Percentiles rank a stretch among this genome's conserved stretches.
phyloP scores from a whole-genome alignment of 1,140 invertebrate species.

The Macrobrachium rosenbergii region DNA sequence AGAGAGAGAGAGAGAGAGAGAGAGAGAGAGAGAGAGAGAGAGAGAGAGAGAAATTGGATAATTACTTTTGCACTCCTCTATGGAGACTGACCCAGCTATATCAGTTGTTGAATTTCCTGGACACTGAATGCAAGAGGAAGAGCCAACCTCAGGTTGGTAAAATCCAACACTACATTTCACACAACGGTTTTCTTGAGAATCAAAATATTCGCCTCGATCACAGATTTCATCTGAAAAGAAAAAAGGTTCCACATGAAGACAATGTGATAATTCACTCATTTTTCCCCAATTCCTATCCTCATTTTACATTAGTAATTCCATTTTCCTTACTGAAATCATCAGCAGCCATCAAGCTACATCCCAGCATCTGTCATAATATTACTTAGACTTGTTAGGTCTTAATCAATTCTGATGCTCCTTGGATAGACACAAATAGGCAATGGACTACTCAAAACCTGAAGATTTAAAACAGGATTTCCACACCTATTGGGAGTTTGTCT shows the following conservation, averaged over 20 bases:
- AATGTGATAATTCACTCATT: too few species aligned
- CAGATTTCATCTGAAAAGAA: conserved; percentile 10
- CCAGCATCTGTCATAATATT: too few species aligned
- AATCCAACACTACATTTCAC: conserved; percentile 21
- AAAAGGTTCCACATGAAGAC: neutral
- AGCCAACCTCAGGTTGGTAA: conserved; percentile 19
- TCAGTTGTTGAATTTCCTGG: conserved; percentile 35
- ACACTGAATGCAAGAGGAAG: conserved; percentile 36
- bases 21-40: conserved; percentile 1
- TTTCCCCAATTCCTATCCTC: too few species aligned
- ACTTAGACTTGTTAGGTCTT: too few species aligned
- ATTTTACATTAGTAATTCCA: too few species aligned
- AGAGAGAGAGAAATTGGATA: neutral
- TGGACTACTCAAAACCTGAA: too few species aligned
- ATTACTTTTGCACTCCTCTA: conserved; percentile 43
- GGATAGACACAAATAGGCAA: too few species aligned
- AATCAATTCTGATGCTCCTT: too few species aligned
- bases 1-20: neutral
- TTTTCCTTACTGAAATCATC: too few species aligned
- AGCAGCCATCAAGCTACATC: too few species aligned
- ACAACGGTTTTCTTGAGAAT: neutral
- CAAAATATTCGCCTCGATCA: conserved; percentile 24
- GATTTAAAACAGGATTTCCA: too few species aligned
- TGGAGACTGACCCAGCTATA: conserved; percentile 12
- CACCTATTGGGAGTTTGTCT: too few species aligned